These are phyloP conservation scores for Odontamblyopus rebecca DNA, from an alignment of 2,797 vertebrate species.

Conservation along the genomic window DNA sequence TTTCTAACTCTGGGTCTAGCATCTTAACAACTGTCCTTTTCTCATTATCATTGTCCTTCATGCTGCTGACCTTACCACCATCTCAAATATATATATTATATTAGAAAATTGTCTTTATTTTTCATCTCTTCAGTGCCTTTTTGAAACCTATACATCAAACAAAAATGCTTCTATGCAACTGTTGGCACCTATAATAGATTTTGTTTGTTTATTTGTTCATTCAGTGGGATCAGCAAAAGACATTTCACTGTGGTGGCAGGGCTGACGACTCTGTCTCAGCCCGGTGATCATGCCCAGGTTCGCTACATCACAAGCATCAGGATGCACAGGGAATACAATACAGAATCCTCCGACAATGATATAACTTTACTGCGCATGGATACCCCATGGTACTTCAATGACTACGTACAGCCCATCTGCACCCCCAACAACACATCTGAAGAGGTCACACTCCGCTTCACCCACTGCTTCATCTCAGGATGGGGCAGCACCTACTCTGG, in stretches of 20 bases:
- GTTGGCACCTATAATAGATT: background rate
- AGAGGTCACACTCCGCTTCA: slow-evolving; percentile 51
- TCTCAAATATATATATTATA: no score
- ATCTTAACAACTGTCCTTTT: no score
- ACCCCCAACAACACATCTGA: slow-evolving; percentile 32
- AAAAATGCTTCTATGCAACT: no score
- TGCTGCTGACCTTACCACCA: no score
- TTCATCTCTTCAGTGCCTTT: background rate
- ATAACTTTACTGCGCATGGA: slow-evolving; percentile 54
- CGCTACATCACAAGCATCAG: slow-evolving; percentile 31
- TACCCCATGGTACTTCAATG: slow-evolving; percentile 43
- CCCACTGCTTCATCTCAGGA: slow-evolving; percentile 62
- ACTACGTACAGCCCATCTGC: slow-evolving; percentile 55
- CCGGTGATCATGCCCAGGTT: slow-evolving; percentile 44
- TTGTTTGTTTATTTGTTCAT: background rate
- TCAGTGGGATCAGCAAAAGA: background rate
- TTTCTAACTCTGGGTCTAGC: no score
- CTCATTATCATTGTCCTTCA: no score
- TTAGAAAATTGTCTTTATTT: no score
- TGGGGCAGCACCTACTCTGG: slow-evolving; percentile 51
- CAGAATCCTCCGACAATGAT: slow-evolving; percentile 29
- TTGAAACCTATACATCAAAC: background rate
- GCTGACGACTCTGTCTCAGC: slow-evolving; percentile 20
- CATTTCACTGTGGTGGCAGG: slow-evolving; percentile 50
- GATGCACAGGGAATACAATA: slow-evolving; percentile 35